These are phyloP conservation scores for Phrynocephalus forsythii DNA, from an alignment of 2,797 vertebrate species.

Conservation along the genomic window DNA sequence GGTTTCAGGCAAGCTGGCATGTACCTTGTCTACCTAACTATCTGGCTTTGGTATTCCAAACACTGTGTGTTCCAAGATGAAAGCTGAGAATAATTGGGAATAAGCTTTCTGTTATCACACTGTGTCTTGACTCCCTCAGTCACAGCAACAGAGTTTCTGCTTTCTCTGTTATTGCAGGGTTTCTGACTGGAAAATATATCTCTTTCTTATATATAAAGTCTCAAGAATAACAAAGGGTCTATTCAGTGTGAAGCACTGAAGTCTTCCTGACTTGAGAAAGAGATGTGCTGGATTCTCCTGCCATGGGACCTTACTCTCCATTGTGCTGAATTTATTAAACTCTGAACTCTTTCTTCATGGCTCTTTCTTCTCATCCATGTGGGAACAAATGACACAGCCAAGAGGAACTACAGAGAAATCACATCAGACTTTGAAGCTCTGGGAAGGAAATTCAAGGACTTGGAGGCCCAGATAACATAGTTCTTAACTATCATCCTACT, in stretches of 20 bases:
- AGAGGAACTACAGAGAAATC: too few species aligned
- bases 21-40: neutral
- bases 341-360: too few species aligned
- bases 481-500: too few species aligned
- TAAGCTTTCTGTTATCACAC: slow-evolving; percentile 28
- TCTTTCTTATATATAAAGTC: neutral
- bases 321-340: too few species aligned
- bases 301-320: too few species aligned
- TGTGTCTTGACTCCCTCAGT: neutral
- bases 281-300: neutral
- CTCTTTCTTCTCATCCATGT: too few species aligned
- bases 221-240: neutral
- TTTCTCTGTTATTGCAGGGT: slow-evolving; percentile 20
- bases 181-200: neutral
- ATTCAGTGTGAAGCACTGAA: neutral
- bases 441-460: too few species aligned
- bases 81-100: slow-evolving; percentile 48
- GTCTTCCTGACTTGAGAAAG: neutral
- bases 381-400: too few species aligned
- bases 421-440: too few species aligned
- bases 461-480: too few species aligned
- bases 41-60: slow-evolving; percentile 41
- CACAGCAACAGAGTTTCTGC: neutral
- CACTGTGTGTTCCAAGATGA: slow-evolving; percentile 36
- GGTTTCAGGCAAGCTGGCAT: slow-evolving; percentile 1